phyloP scores from a whole-genome alignment of 2,888 invertebrate genomes.

The Metacarcinus magister region DNA sequence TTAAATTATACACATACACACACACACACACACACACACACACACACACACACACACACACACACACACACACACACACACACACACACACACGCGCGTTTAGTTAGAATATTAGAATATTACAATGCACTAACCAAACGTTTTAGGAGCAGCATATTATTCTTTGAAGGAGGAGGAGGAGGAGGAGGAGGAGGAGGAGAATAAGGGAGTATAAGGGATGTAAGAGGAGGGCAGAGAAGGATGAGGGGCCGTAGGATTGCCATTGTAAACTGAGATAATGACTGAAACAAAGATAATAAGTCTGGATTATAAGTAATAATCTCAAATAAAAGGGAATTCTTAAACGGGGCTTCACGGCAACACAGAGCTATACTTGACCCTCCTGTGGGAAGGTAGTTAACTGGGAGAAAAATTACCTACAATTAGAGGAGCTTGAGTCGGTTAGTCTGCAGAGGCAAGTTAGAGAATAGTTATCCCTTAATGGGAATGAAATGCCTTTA shows the following conservation, averaged over 20 bases:
- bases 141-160: too few species aligned
- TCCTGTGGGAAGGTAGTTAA: not conserved
- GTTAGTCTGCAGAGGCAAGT: not conserved
- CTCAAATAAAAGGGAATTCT: not conserved
- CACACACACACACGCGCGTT: too few species aligned
- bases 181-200: conserved; percentile 10
- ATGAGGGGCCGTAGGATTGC: not conserved
- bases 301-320: not conserved
- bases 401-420: not conserved
- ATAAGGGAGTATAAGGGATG: not conserved
- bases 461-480: not conserved
- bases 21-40: too few species aligned
- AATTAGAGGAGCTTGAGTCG: not conserved
- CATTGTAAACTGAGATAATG: not conserved
- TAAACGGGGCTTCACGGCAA: not conserved
- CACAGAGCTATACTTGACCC: not conserved
- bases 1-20: too few species aligned
- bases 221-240: not conserved
- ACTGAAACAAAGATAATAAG: not conserved
- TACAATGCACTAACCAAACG: too few species aligned
- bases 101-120: too few species aligned
- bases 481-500: not conserved
- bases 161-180: not conserved
- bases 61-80: too few species aligned
- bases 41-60: too few species aligned